Base-by-base conservation (phyloP, 2,113 vertebrate species). In the Phrynosoma blainvillii region DNA sequence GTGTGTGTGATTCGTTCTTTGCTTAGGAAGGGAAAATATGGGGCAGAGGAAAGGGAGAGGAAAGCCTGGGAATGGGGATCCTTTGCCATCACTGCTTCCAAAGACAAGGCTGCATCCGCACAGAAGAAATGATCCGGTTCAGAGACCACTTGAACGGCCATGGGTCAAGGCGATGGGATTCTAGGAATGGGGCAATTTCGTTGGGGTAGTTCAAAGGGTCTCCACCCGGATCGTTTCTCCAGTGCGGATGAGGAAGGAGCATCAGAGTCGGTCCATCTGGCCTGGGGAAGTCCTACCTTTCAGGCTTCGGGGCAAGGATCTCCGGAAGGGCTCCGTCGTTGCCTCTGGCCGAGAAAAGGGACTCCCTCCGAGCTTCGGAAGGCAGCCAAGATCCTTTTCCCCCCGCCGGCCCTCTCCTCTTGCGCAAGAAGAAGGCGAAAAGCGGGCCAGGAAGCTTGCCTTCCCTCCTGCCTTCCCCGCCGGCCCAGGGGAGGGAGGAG, bases 361-460 rank as follows among this genome's bases (percentile, higher is more conserved):
- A 59, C 54, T 78, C 52, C 25, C 62, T 78, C 76, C 76, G 42
- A 78, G 16, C 30, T 78, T 62, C 54, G 40, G 12, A 88, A 89
- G 59, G 13, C 59, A 62, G 84, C 89, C 92, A 65, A 36, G 7
- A 4, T 73, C 74, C 86, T 88, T 90, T 93, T 90, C 90, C 90
- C 94, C 40, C 36, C 42, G 42, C 42, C 6, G 42, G 42, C 59
- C 16, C 12, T 14, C 13, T 56, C 59, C 59, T 71, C 78, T 94
- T 92, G 93, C 90, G 89, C 89, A 86, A 93, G 92, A 87, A 93
- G 89, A 88, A 92, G 84, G 91, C 92, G 90, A 86, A 91, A 89
- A 92, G 77, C 88, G 93, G 65, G 93, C 91, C 94, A 93, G 90
- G 90, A 78, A 82, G 66, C 88, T 47, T 47, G 65, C 13, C 88